phyloP scores from a whole-genome alignment of 2,113 vertebrate species.

The Cyphomyrus discorhynchus region DNA sequence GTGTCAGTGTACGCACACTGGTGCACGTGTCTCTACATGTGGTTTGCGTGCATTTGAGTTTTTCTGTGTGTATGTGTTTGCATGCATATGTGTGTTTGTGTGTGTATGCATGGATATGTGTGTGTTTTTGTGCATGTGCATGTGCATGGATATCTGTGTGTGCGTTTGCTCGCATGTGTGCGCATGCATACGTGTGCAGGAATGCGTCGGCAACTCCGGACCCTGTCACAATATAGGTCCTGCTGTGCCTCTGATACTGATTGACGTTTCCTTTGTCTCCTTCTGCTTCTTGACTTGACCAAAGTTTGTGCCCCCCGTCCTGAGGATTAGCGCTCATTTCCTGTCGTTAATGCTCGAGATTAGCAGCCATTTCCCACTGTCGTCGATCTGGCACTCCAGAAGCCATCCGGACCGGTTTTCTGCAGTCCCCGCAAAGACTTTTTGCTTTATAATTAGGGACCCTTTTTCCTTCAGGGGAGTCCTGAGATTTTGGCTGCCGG shows the following conservation, averaged over 20 bases:
- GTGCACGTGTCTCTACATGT: neutral
- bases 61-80: neutral
- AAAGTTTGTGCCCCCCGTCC: neutral
- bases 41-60: neutral
- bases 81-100: neutral
- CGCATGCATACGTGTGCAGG: neutral
- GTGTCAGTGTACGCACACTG: neutral
- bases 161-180: neutral
- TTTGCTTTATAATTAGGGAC: neutral
- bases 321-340: slow-evolving; percentile 9
- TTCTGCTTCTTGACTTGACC: neutral
- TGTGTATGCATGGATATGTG: neutral
- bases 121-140: neutral
- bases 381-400: neutral
- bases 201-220: neutral
- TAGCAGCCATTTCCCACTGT: neutral
- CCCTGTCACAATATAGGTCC: neutral
- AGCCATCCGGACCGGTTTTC: neutral
- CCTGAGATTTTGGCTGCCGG: neutral
- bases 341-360: neutral
- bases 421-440: neutral
- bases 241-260: neutral
- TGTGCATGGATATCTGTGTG: neutral
- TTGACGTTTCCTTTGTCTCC: neutral
- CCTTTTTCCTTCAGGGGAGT: neutral